phyloP scores from a whole-genome alignment of 2,113 vertebrate species.

The Gavialis gangeticus region DNA sequence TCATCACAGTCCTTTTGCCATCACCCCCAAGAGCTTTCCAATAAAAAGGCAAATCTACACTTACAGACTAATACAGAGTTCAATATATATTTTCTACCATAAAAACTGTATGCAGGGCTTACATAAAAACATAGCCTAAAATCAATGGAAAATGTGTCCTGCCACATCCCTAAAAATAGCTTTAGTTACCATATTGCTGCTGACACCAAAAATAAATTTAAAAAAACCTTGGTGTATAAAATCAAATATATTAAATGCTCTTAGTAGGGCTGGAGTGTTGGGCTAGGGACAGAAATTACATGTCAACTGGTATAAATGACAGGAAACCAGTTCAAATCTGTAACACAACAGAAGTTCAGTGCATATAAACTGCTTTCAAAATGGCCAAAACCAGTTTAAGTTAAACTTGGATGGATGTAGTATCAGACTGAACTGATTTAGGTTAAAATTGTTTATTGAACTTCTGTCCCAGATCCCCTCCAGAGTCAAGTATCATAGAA shows the following conservation, averaged over 20 bases:
- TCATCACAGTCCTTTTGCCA: neutral
- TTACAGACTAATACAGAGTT: accelerated
- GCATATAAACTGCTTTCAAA: too few species aligned
- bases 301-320: too few species aligned
- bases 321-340: too few species aligned
- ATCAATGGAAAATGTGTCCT: neutral
- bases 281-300: too few species aligned
- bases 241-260: neutral
- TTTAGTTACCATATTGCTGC: neutral
- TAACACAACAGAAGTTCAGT: too few species aligned
- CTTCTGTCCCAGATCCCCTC: too few species aligned
- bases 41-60: neutral
- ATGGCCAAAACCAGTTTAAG: too few species aligned
- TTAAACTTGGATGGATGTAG: too few species aligned
- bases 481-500: too few species aligned
- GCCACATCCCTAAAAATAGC: neutral
- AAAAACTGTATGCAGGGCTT: neutral
- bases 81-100: accelerated
- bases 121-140: accelerated
- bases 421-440: too few species aligned
- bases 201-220: neutral
- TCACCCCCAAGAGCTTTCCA: neutral
- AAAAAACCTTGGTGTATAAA: neutral
- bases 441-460: too few species aligned
- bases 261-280: too few species aligned